Conservation (phyloP, 37 sponge, comb jelly and placozoan genomes). For the Dysidea cf. avara region DNA sequence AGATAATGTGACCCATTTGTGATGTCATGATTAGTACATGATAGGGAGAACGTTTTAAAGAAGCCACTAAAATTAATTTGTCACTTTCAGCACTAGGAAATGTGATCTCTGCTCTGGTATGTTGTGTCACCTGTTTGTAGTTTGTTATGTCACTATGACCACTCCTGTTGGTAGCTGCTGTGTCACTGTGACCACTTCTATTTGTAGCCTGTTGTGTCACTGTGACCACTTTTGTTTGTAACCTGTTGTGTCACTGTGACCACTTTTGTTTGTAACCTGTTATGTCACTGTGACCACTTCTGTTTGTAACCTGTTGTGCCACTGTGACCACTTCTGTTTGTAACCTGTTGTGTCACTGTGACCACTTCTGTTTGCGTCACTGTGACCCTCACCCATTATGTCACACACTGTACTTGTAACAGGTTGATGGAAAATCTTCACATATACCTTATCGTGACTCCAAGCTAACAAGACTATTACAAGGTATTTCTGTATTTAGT, state of each 20-base stretch:
- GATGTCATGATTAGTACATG: not conserved
- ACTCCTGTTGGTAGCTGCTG: too few species aligned
- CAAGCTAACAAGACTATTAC: conserved; percentile 92
- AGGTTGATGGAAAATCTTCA: conserved; percentile 87
- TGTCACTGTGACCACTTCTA: too few species aligned
- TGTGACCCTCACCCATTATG: not conserved
- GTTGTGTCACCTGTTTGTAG: too few species aligned
- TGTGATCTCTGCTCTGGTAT: conserved; percentile 94
- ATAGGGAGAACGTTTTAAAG: conserved; percentile 90
- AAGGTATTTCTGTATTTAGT: too few species aligned
- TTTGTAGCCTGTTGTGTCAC: too few species aligned
- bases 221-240: too few species aligned
- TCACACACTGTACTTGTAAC: not conserved
- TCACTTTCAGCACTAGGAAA: conserved; percentile 98
- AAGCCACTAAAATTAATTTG: conserved; percentile 96
- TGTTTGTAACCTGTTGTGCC: not conserved
- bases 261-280: not conserved
- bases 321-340: not conserved
- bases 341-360: not conserved
- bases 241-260: too few species aligned
- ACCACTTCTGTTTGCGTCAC: not conserved
- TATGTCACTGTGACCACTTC: not conserved
- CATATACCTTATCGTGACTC: conserved; percentile 97
- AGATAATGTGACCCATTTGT: not conserved
- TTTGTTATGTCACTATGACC: too few species aligned